These are phyloP conservation scores for Bubo scandiacus DNA, from an alignment of 2,113 vertebrate genomes.

Conservation along the genomic window DNA sequence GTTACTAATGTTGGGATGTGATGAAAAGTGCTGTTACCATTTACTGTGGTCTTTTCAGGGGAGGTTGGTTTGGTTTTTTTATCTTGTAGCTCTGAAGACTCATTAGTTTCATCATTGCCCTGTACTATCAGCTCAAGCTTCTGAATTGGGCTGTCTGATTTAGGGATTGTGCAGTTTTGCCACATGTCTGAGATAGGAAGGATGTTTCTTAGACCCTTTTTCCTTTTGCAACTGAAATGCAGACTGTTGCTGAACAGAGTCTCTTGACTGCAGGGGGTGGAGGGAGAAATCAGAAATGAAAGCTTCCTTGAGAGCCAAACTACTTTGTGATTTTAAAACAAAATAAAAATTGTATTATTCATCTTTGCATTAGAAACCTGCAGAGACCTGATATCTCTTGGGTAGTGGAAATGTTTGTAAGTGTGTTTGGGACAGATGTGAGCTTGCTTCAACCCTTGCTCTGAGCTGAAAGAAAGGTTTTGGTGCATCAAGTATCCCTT, in stretches of 20 bases:
- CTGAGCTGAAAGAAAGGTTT: background rate
- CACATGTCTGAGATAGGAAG: background rate
- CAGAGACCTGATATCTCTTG: background rate
- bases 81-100: background rate
- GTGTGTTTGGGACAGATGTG: background rate
- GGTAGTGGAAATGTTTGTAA: background rate
- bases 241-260: background rate
- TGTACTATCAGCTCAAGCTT: background rate
- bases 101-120: background rate
- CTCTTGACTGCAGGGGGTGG: background rate
- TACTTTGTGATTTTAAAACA: background rate
- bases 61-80: rapidly evolving
- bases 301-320: background rate
- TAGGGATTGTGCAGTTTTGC: background rate
- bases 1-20: background rate
- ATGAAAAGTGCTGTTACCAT: background rate
- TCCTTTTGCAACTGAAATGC: background rate
- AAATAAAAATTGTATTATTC: background rate
- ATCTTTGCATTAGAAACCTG: background rate
- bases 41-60: background rate
- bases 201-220: background rate
- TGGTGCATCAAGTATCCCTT: background rate
- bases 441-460: background rate
- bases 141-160: background rate
- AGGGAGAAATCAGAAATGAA: background rate